These are phyloP conservation scores for Mus spicilegus DNA, from an alignment of 2,113 vertebrate genomes.

Conservation along the genomic window DNA sequence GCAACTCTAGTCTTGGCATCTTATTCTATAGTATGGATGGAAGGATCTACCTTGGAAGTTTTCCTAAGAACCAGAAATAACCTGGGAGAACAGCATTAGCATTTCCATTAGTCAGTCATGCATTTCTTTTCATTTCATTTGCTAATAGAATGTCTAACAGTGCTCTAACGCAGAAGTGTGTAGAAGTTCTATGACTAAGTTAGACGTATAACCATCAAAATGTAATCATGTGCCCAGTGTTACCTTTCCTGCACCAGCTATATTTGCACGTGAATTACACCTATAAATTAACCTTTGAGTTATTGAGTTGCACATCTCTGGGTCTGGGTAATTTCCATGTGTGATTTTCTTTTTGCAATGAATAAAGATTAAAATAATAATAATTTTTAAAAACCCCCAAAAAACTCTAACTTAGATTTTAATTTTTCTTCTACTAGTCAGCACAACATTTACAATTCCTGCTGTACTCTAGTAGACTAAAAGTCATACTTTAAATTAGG, in stretches of 20 bases:
- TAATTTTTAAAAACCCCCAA: no score
- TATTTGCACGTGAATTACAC: not conserved
- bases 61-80: slow-evolving; percentile 55
- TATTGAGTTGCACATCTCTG: not conserved
- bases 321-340: not conserved
- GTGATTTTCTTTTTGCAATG: not conserved
- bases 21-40: not conserved
- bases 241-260: not conserved
- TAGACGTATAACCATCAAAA: not conserved
- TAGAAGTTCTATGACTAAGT: not conserved
- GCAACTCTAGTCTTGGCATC: not conserved
- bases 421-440: slow-evolving; percentile 42
- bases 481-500: slow-evolving; percentile 61
- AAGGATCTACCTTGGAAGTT: not conserved
- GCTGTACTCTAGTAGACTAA: not conserved
- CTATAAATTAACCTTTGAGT: not conserved
- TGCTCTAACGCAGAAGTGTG: not conserved
- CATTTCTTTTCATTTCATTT: slow-evolving; percentile 59
- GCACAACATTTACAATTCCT: not conserved
- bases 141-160: slow-evolving; percentile 46
- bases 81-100: not conserved
- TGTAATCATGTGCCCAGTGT: not conserved
- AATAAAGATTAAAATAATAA: not conserved
- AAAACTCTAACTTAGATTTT: slow-evolving; percentile 12
- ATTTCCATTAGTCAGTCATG: not conserved